Evolutionary conservation across 2,113 vertebrate species (phyloP), one percentile per base, ranked within the genome.

Genomic region (Irena cyanogastra): DNA sequence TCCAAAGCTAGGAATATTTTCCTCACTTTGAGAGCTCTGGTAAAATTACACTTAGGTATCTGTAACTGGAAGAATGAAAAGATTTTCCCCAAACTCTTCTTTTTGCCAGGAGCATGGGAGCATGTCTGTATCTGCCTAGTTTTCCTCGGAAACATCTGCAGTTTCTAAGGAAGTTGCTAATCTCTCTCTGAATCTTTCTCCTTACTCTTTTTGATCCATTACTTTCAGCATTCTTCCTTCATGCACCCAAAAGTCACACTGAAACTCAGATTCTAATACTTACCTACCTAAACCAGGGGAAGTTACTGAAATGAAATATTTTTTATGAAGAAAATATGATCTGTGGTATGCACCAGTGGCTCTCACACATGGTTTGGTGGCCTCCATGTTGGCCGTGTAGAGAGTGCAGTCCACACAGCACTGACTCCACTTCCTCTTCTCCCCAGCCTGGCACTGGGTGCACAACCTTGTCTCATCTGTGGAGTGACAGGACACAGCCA

Each of bases 121-220:
- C 39, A 66, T 27, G 75, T 56, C 78, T 91, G 41, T 2, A 3
- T 88, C 76, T 95, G 94, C 71, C 63, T 49, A 52, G 39, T 57
- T 59, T 79, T 83, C 47, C 86, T 82, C 35, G 33, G 87, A 92
- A 96, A 96, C 39, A 79, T 66, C 63, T 90, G 76, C 77, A 86
- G 61, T 96, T 94, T 95, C 66, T 90, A 85, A 88, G 64, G 82
- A 94, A 72, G 35, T 27, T 80, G 45, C 64, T 86, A 54, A 82
- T 86, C 57, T 83, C 37, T 41, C 52, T 59, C 49, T 14, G 31
- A 76, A 63, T 91, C 86, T 72, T 78, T n/a, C 47, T 87, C 37
- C 44, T 56, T 37, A 23, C 18, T 92, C n/a, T 60, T 88, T 86
- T 78, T 60, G 57, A 85, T 84, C 90, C 28, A 33, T 42, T 79